phyloP scores from a whole-genome alignment of 1,140 invertebrate species.

The Trypoxylus dichotomus region DNA sequence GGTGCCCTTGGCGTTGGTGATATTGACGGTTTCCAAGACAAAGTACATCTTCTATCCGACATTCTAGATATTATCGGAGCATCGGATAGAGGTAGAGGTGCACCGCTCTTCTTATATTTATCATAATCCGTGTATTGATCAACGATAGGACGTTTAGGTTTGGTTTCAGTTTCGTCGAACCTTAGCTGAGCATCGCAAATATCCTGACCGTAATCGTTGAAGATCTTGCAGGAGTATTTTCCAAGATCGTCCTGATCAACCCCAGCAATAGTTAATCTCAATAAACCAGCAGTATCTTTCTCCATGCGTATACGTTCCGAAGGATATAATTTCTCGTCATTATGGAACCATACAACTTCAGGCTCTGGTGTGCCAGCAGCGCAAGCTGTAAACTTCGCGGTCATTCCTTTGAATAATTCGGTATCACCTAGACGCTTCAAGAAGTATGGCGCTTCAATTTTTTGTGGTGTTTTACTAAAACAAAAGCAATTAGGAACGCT shows the following conservation, averaged over 20 bases:
- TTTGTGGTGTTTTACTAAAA: constrained; percentile 69
- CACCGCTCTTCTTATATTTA: constrained; percentile 77
- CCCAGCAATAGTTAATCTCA: constrained; percentile 75
- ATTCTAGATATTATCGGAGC: constrained; percentile 86
- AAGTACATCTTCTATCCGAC: constrained; percentile 79
- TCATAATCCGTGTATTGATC: constrained; percentile 85
- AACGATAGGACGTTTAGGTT: constrained; percentile 68
- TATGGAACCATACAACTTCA: constrained; percentile 82
- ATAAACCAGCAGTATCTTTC: constrained; percentile 75
- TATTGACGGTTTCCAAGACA: constrained; percentile 91
- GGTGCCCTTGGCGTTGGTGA: constrained; percentile 77
- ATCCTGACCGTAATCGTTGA: constrained; percentile 81
- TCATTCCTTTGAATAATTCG: constrained; percentile 84
- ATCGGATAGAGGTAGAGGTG: constrained; percentile 81
- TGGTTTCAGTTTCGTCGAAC: constrained; percentile 76
- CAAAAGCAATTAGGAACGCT: not conserved
- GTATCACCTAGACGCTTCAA: constrained; percentile 87
- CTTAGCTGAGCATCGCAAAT: constrained; percentile 78
- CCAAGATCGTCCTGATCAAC: constrained; percentile 79
- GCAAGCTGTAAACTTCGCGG: constrained; percentile 89
- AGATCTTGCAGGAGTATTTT: constrained; percentile 78
- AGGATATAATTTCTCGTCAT: constrained; percentile 76
- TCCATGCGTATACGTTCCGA: constrained; percentile 81
- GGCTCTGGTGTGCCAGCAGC: constrained; percentile 83
- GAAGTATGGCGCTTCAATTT: constrained; percentile 82